Evolutionary conservation across 2,113 vertebrate species (phyloP).

Genomic region (Mus musculus): GRCm39 chr10:101105501-101106000

Average conservation of each 20-base stretch:
- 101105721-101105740: background rate
- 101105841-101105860: too few species aligned
- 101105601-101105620: background rate
- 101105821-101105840: too few species aligned
- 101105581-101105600: background rate
- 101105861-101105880: too few species aligned
- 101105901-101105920: too few species aligned
- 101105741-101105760: background rate
- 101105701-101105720: background rate
- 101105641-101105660: background rate
- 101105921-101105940: too few species aligned
- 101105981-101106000: too few species aligned
- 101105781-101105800: too few species aligned
- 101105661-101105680: background rate
- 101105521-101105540: background rate
- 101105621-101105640: background rate
- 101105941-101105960: too few species aligned
- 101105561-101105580: background rate
- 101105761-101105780: background rate
- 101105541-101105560: background rate
- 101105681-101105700: background rate
- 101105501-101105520: background rate
- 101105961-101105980: too few species aligned
- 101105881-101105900: too few species aligned
- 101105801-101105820: too few species aligned